Percentiles rank a stretch among this genome's conserved stretches.
Evolutionary conservation across 1,140 invertebrate species (phyloP).

Genomic region (Drosophila mayri): DNA sequence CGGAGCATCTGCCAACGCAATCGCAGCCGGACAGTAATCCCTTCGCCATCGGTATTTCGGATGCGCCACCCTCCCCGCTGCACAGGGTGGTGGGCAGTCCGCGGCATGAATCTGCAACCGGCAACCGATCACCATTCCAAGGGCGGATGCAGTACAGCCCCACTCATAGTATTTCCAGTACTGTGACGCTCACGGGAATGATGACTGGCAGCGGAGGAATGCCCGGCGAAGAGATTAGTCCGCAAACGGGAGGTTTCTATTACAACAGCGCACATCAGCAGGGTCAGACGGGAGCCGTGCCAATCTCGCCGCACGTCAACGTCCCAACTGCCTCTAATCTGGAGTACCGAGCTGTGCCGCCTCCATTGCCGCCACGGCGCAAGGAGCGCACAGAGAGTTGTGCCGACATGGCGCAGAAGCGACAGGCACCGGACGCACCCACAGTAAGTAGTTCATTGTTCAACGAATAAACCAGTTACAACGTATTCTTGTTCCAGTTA

Average conservation of each 20-base stretch:
- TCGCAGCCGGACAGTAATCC: conserved; percentile 44
- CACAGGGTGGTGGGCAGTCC: conserved; percentile 77
- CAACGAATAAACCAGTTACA: not conserved
- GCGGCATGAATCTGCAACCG: conserved; percentile 50
- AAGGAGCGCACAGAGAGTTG: conserved; percentile 82
- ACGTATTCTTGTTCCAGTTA: conserved; percentile 47
- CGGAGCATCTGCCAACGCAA: conserved; percentile 43
- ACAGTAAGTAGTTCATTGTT: conserved; percentile 54
- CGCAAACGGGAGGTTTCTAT: conserved; percentile 66
- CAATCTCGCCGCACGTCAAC: conserved; percentile 84
- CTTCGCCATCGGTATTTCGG: conserved; percentile 28
- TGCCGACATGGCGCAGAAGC: conserved; percentile 79
- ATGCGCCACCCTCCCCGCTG: conserved; percentile 66
- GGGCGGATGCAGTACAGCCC: conserved; percentile 71
- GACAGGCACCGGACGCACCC: conserved; percentile 84
- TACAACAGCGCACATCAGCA: conserved; percentile 64
- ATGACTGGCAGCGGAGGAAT: not conserved
- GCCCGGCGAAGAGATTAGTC: conserved; percentile 57
- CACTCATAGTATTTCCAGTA: conserved; percentile 71
- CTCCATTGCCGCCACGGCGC: conserved; percentile 79
- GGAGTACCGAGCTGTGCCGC: conserved; percentile 77
- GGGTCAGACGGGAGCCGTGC: conserved; percentile 58
- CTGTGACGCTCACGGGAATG: conserved; percentile 55
- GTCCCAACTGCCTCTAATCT: conserved; percentile 72
- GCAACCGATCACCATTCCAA: conserved; percentile 82